Evolutionary conservation across 2,797 vertebrate genomes (phyloP), one percentile per base, ranked within the genome.

Genomic region (Xenentodon cancila): DNA sequence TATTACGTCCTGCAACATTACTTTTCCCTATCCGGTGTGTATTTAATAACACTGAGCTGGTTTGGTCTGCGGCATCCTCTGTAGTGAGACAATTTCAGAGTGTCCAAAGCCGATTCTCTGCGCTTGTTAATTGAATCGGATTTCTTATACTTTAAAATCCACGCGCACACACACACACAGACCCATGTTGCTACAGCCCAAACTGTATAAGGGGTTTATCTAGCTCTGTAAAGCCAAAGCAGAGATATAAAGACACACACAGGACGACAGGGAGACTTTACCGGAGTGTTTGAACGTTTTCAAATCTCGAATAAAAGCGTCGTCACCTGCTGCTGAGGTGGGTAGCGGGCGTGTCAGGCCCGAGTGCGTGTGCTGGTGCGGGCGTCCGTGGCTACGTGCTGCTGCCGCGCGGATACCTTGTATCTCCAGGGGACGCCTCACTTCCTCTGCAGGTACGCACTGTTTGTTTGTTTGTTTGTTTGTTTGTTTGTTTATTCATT

Each of bases 131-230:
- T 92, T 92, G 92, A 93, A 93, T 93, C 91, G 91, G 91, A 93
- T 94, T 94, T 94, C 92, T 93, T 93, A 90, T 92, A 92, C 88
- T 92, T 93, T 92, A 82, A 92, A 93, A 92, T 92, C 91, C 91
- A 91, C 89, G 87, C 25, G 5, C 25, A 25, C 79, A 44, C 67
- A 51, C 72, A 60, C 84, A 81, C 84, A 86, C 65, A 81, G 80
- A 84, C 81, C 80, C 86, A 84, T 85, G 90, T 86, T 85, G 81
- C 85, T 85, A 54, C 78, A 78, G 90, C 85, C 89, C 90, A 92
- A 93, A 93, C 91, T 88, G 91, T 91, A 90, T 93, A 92, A 93
- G 89, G 91, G 92, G 90, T 94, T 94, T 93, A 93, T 92, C 90
- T 79, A 68, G 89, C 87, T 85, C 51, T 85, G 84, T 87, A 89